A percentile compares a stretch with the other conserved stretches of the same genome.
Evolutionary conservation across 2,888 invertebrate species (phyloP).

Genomic region (Xanthostigma xanthostigma): DNA sequence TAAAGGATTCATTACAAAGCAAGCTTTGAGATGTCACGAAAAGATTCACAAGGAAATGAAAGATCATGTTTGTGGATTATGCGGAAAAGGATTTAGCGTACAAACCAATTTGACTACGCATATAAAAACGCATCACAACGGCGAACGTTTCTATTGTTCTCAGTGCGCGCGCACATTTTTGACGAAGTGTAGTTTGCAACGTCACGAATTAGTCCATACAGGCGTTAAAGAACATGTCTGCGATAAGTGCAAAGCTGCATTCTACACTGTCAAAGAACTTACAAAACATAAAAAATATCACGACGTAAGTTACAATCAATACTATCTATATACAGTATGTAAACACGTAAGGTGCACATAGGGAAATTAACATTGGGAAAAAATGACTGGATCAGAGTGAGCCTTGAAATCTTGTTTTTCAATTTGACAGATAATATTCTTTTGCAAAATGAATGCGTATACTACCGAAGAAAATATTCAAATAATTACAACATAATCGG

Average conservation of each 20-base stretch:
- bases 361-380: too few relatives aligned
- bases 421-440: too few relatives aligned
- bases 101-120: slow-evolving; percentile 20
- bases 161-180: slow-evolving; percentile 19
- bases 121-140: slow-evolving; percentile 20
- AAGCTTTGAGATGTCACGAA: slow-evolving; percentile 20
- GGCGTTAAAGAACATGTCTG: slow-evolving; percentile 21
- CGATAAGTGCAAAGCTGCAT: slow-evolving; percentile 17
- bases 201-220: slow-evolving; percentile 20
- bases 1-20: slow-evolving; percentile 20
- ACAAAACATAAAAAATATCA: slow-evolving; percentile 21
- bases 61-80: slow-evolving; percentile 17
- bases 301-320: slow-evolving; percentile 14
- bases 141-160: slow-evolving; percentile 20
- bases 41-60: slow-evolving; percentile 19
- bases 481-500: too few relatives aligned
- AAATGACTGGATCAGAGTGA: too few relatives aligned
- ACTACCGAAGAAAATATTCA: too few relatives aligned
- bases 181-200: slow-evolving; percentile 19
- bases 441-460: too few relatives aligned
- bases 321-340: too few relatives aligned
- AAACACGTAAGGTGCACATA: too few relatives aligned
- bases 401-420: too few relatives aligned
- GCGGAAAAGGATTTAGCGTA: slow-evolving; percentile 20
- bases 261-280: slow-evolving; percentile 21